Evolutionary conservation across 23 tunicate genomes (phyloP), one percentile per base, ranked within the genome.

Genomic region (Botrylloides violaceus): DNA sequence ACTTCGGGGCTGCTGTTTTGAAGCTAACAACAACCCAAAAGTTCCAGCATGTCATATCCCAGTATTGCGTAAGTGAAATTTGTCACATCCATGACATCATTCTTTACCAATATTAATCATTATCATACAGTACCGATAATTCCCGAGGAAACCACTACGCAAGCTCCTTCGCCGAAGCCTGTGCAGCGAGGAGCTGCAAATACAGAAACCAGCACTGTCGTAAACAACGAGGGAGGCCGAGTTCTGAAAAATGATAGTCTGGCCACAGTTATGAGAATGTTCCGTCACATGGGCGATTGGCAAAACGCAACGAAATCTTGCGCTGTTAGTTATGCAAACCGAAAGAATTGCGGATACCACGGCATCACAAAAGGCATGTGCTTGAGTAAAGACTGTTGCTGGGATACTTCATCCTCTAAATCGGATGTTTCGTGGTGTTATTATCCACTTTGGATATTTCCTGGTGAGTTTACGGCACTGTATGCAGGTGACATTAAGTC

Each of bases 271-370:
- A 7, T 63, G 35, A 34, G 29, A 31, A 29, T 63, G 35, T 63
- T 63, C n/a, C 35, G 32, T 25, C 36, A 28, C 34, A 58, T 58
- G 62, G 33, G 33, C 29, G 70, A 7, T 6, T 63, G 70, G 70
- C 36, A 63, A 31, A 63, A 63, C 35, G 70, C 70, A 3, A 63
- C 32, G 35, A 25, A 33, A 25, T 63, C 70, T 3, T 63, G 70
- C 33, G 35, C 36, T 18, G 60, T 60, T 3, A 20, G 36, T 23
- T 28, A 20, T 24, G 59, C 23, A 24, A 6, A 4, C 6, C 48
- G 82, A 29, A 66, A 32, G 15, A 76, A 82, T 20, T 82, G 87
- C 36, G 87, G 87, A 23, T 58, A 34, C 58, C 81, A 80, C 1
- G 87, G 87, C 6, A 82, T 82, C 20, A 66, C 71, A 27, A 63